Evolutionary conservation across 2,113 vertebrate species (phyloP).

Genomic region (Struthio camelus): DNA sequence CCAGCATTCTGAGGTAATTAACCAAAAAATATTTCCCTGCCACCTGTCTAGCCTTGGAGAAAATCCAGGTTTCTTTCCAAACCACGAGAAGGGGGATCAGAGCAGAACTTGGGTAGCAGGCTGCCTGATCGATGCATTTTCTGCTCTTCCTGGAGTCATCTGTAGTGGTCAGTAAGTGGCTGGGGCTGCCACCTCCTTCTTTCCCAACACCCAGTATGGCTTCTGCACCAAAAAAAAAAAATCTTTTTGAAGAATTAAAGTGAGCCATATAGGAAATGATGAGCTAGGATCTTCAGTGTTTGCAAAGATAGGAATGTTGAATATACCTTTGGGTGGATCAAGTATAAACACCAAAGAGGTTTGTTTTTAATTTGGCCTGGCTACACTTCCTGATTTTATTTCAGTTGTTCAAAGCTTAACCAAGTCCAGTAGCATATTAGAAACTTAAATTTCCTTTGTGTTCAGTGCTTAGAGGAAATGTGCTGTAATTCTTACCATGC

Average conservation of each 20-base stretch:
- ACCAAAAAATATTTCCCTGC: slow-evolving; percentile 72
- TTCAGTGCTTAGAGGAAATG: background rate
- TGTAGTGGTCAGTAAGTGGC: background rate
- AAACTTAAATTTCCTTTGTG: background rate
- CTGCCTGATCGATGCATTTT: slow-evolving; percentile 1
- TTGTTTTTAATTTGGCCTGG: background rate
- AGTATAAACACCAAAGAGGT: background rate
- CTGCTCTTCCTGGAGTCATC: background rate
- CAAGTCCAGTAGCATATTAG: background rate
- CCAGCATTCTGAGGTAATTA: slow-evolving; percentile 71
- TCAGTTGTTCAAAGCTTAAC: background rate
- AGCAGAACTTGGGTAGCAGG: slow-evolving; percentile 21
- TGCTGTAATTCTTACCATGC: background rate
- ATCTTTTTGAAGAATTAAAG: background rate
- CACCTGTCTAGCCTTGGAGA: slow-evolving; percentile 70
- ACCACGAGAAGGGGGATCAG: slow-evolving; percentile 28
- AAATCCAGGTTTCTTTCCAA: slow-evolving; percentile 58
- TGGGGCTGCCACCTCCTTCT: background rate
- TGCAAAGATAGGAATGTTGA: background rate
- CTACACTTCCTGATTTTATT: background rate
- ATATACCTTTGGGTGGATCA: background rate
- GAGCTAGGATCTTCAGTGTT: background rate
- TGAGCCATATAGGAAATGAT: background rate
- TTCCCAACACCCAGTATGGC: background rate
- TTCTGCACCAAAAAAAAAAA: background rate